phyloP scores from a whole-genome alignment of 2,888 invertebrate genomes.

The Camptogramma bilineatum region DNA sequence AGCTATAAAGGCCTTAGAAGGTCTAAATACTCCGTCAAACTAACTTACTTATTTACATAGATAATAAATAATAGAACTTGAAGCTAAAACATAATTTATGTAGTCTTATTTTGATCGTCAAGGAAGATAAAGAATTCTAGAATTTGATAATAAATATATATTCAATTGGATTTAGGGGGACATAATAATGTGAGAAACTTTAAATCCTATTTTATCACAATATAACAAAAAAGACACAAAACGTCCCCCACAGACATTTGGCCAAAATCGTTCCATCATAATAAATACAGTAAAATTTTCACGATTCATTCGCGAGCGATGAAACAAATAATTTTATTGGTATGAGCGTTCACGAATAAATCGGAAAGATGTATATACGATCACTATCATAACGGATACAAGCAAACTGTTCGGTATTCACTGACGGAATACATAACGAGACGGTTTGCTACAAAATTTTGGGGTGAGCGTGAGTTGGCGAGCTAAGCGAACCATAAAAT shows the following conservation, averaged over 20 bases:
- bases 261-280: neutral
- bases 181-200: too few species aligned
- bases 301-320: neutral
- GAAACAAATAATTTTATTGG: slow-evolving; percentile 24
- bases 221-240: neutral
- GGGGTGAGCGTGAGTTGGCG: slow-evolving; percentile 17
- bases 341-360: slow-evolving; percentile 28
- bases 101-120: too few species aligned
- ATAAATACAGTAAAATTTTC: slow-evolving; percentile 6
- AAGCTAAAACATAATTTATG: too few species aligned
- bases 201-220: too few species aligned
- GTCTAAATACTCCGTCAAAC: too few species aligned
- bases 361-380: slow-evolving; percentile 35
- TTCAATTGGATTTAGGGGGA: too few species aligned
- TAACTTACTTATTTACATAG: too few species aligned
- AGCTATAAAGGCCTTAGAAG: too few species aligned
- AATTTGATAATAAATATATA: too few species aligned
- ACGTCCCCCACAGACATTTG: neutral
- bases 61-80: too few species aligned
- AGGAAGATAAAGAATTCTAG: too few species aligned
- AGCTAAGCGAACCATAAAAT: slow-evolving; percentile 40
- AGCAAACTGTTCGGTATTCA: slow-evolving; percentile 58
- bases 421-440: slow-evolving; percentile 66
- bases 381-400: slow-evolving; percentile 54
- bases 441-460: slow-evolving; percentile 56